These are phyloP conservation scores for Cuculus canorus DNA, from an alignment of 2,797 vertebrate species.

Conservation along the genomic window DNA sequence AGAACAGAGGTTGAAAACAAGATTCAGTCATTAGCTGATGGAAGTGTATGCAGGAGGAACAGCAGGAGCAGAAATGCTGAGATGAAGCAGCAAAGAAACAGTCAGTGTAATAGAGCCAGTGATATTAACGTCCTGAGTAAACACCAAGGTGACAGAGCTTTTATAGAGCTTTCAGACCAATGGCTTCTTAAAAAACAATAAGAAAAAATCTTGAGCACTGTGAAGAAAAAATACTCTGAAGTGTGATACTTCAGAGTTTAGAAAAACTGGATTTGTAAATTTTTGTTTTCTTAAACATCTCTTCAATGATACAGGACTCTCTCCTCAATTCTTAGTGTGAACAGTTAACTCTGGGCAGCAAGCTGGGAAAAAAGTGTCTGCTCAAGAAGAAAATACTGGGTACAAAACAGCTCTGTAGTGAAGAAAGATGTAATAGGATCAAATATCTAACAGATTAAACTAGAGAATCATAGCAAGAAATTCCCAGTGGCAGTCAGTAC, in stretches of 20 bases:
- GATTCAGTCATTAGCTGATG: neutral
- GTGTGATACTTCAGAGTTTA: neutral
- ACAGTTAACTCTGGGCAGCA: neutral
- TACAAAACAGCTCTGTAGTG: neutral
- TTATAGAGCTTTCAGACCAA: neutral
- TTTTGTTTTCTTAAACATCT: neutral
- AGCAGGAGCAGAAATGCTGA: neutral
- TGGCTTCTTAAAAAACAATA: neutral
- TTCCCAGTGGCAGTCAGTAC: neutral
- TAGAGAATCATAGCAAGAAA: neutral
- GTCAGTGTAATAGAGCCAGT: neutral
- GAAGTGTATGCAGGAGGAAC: neutral
- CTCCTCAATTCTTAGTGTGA: neutral
- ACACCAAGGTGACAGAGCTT: neutral
- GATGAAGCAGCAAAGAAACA: neutral
- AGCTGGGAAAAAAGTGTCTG: neutral
- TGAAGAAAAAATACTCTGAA: neutral
- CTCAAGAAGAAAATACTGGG: neutral
- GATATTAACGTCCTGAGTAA: neutral
- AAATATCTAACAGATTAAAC: neutral
- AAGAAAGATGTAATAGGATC: neutral
- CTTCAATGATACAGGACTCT: neutral
- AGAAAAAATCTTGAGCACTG: neutral
- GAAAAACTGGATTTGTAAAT: neutral
- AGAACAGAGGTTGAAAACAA: slow-evolving; percentile 11